A percentile compares a stretch with the other conserved stretches of the same genome.
Evolutionary conservation across 1,140 invertebrate genomes (phyloP).

Genomic region (Mylabris phalerata): DNA sequence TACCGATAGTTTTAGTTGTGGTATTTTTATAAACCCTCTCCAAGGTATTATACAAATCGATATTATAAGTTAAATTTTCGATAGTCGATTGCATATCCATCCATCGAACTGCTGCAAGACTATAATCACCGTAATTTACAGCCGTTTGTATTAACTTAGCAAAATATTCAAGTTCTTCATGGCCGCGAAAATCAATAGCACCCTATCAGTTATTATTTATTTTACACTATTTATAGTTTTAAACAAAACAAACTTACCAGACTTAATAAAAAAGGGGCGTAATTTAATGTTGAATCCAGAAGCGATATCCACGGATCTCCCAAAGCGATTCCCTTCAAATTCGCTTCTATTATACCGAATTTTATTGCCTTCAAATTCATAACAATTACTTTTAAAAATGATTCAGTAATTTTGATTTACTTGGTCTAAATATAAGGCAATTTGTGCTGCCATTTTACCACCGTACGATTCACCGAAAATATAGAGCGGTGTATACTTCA

Average conservation of each 20-base stretch:
- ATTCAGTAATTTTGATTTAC: slow-evolving; percentile 40
- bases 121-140: slow-evolving; percentile 50
- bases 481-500: slow-evolving; percentile 64
- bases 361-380: slow-evolving; percentile 52
- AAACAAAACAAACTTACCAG: slow-evolving; percentile 47
- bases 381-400: background rate
- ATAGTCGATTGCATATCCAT: slow-evolving; percentile 37
- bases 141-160: slow-evolving; percentile 48
- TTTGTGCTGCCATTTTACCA: slow-evolving; percentile 82
- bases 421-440: slow-evolving; percentile 55
- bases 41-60: no score
- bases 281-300: slow-evolving; percentile 69
- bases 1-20: no score
- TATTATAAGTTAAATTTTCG: no score
- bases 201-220: slow-evolving; percentile 40
- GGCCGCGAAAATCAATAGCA: slow-evolving; percentile 55
- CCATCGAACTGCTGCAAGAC: slow-evolving; percentile 58
- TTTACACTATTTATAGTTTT: background rate
- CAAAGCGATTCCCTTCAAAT: slow-evolving; percentile 69
- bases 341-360: slow-evolving; percentile 56
- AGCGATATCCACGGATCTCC: slow-evolving; percentile 85
- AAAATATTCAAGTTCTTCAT: slow-evolving; percentile 45
- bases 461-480: slow-evolving; percentile 84
- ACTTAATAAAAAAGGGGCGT: slow-evolving; percentile 69
- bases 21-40: no score